Evolutionary conservation across 2,888 invertebrate genomes (phyloP), one percentile per base, ranked within the genome.

Genomic region (Drosophila nigricruria): DNA sequence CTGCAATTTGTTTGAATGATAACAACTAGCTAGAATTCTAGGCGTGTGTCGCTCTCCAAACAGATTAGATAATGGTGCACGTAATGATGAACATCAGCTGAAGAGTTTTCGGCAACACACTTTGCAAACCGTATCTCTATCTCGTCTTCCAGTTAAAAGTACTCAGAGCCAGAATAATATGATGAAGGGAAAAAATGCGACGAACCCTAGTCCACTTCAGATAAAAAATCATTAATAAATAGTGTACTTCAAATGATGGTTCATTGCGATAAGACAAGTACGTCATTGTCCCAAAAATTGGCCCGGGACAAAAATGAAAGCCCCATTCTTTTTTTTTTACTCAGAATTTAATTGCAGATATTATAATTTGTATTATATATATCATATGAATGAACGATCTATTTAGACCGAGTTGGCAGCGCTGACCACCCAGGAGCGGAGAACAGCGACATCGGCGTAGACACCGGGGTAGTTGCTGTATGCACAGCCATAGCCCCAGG

Each of bases 401-500:
- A 16, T 14, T 70, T 75, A 75, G 47, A 75, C 36, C 12, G 49
- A 57, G 42, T 65, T 61, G 45, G 82, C 80, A 10, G 62, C 62
- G 25, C 59, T 57, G 6, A 65, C 27, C 12, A 88, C 77, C 89
- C 89, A 89, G 18, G 30, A n/a, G 38, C 73, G 62, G 25, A 85
- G 77, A 0, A 40, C 70, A 53, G 90, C 77, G 27, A 90, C 88
- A 72, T 75, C 56, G 32, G 90, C 58, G 58, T 91, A 91, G 14
- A 90, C 91, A 23, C 91, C 91, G 5, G 90, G 91, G 47, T 86
- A 90, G 16, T 69, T 70, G 18, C 79, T 1, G 2, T 57, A 14
- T 5, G 89, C 91, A 54, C 92, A 92, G 18, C 91, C 91, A 45
- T 59, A 57, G 8, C 91, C 92, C 90, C 90, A 92, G 30, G 91